phyloP scores from a whole-genome alignment of 2,888 invertebrate genomes.

The Sphaerophoria rueppellii region DNA sequence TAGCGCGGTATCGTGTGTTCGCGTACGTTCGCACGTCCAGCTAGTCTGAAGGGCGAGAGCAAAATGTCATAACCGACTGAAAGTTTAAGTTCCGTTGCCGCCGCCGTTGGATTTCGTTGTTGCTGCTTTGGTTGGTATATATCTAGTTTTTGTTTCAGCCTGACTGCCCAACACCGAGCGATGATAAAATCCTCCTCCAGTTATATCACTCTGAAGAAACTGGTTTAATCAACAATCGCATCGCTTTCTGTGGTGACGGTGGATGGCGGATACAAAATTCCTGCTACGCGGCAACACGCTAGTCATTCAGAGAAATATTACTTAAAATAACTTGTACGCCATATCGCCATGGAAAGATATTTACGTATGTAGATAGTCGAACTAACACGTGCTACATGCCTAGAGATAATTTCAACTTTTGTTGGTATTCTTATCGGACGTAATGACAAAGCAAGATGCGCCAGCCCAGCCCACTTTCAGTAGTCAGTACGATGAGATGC shows the following conservation, averaged over 20 bases:
- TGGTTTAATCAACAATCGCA: constrained; percentile 32
- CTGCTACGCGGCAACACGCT: constrained; percentile 62
- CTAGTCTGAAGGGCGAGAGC: constrained; percentile 52
- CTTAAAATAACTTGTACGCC: neutral
- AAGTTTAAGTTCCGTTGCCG: constrained; percentile 36
- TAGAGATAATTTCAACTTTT: constrained; percentile 7
- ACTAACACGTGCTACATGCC: constrained; percentile 21
- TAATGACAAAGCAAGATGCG: constrained; percentile 4
- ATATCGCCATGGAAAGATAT: neutral
- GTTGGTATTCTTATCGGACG: neutral
- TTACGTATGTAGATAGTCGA: neutral
- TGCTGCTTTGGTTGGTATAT: constrained; percentile 8
- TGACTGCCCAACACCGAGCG: constrained; percentile 6
- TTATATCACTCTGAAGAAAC: constrained; percentile 41
- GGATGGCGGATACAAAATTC: constrained; percentile 22
- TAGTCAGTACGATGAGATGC: too few relatives aligned
- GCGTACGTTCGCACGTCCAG: constrained; percentile 45
- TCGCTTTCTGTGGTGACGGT: neutral
- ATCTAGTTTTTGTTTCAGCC: constrained; percentile 4
- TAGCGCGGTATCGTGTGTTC: neutral
- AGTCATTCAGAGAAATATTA: constrained; percentile 29
- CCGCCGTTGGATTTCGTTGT: constrained; percentile 20
- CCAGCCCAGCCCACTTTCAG: constrained; percentile 13
- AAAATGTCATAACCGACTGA: constrained; percentile 49
- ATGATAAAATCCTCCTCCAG: constrained; percentile 33